Evolutionary conservation across 2,113 vertebrate genomes (phyloP), one percentile per base, ranked within the genome.

Genomic region (Probosciger aterrimus): DNA sequence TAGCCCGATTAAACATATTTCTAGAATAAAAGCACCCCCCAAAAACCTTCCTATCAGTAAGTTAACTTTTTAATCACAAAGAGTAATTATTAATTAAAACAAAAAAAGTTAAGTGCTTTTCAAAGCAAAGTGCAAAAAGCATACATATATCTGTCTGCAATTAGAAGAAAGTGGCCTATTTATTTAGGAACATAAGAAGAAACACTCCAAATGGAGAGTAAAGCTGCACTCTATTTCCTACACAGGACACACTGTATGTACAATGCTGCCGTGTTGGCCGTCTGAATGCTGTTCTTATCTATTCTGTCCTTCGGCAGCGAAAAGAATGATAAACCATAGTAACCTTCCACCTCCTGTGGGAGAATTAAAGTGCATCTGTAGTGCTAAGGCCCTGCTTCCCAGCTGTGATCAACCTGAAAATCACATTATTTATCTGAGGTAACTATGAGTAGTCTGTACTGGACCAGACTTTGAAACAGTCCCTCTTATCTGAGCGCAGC

Each of bases 401-500:
- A 46, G 10, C 25, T 63, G 59, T 1, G 2, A 78, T 43, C 20
- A 77, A 68, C 49, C 10, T 86, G 52, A 76, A 91, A 79, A 62
- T 60, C 10, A 4, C 11, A 37, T 70, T 76, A 37, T 85, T 80
- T 82, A 77, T 95, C 79, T 71, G 55, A 67, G 24, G 14, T 47
- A 82, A 84, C 39, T 35, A 39, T 46, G 63, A 55, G 23, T 39
- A 53, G 53, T 44, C 31, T 57, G n/a, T 55, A 60, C 18, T 11
- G 28, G 67, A 68, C 27, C 37, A 74, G 59, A 57, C 33, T 90
- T 79, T 2, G 4, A 46, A 90, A 63, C 25, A 35, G 49, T 33
- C 14, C 24, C n/a, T 87, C 68, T 82, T 98, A 97, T 98, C 98
- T 19, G 98, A 99, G 86, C 96, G 96, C 98, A 99, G 97, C 98